Evolutionary conservation across 30 jellyfish, hydroid and myxozoan species (phyloP).

Genomic region (Cassiopea andromeda): DNA sequence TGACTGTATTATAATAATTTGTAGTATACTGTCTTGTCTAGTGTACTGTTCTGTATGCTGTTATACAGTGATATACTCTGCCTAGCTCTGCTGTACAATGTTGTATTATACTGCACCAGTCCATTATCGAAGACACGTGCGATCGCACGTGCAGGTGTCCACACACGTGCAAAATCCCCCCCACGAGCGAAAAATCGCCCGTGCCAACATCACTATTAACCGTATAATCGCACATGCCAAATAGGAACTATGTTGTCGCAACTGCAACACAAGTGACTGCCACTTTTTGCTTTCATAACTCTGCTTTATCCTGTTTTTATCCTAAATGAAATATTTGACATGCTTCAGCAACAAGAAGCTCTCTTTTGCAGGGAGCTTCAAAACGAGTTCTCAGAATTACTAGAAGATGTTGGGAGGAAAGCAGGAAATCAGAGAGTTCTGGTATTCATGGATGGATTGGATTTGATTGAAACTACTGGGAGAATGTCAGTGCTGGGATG

Average conservation of each 20-base stretch:
- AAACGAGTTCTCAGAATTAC: slow-evolving; percentile 28
- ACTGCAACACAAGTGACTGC: too few species aligned
- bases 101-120: neutral
- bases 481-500: slow-evolving; percentile 65
- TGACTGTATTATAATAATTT: neutral
- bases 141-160: too few species aligned
- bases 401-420: slow-evolving; percentile 52
- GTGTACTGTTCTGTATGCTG: neutral
- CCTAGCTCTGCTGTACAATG: neutral
- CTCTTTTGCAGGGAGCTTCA: slow-evolving; percentile 50
- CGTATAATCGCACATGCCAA: too few species aligned
- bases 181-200: too few species aligned
- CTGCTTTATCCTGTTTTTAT: too few species aligned
- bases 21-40: neutral
- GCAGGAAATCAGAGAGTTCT: slow-evolving; percentile 12
- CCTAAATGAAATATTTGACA: neutral
- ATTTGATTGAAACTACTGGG: slow-evolving; percentile 54
- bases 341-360: neutral
- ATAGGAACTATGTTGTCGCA: too few species aligned
- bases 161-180: too few species aligned
- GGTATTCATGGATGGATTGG: slow-evolving; percentile 91
- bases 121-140: too few species aligned
- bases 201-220: too few species aligned
- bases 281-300: too few species aligned
- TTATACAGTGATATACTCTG: neutral